A percentile compares a stretch with the other conserved stretches of the same genome.
phyloP scores from a whole-genome alignment of 2,113 vertebrate genomes.

The Coregonus clupeaformis region DNA sequence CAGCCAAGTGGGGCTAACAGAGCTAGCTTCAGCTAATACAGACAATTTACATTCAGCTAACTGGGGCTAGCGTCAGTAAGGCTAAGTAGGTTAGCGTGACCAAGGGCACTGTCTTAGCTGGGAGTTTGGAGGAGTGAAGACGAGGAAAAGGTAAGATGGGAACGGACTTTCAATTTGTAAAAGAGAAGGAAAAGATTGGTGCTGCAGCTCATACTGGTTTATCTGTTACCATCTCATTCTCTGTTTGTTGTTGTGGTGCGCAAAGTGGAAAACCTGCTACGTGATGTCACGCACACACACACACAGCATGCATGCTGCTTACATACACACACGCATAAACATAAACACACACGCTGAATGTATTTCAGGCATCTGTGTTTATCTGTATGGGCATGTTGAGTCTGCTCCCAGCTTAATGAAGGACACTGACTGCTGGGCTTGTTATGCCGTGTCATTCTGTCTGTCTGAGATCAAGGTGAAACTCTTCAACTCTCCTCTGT shows the following conservation, averaged over 20 bases:
- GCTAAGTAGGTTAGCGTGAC: neutral
- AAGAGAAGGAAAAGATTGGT: neutral
- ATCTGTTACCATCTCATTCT: neutral
- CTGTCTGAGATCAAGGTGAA: conserved; percentile 22
- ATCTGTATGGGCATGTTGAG: neutral
- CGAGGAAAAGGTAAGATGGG: neutral
- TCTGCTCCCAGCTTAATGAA: conserved; percentile 7
- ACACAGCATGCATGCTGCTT: too few relatives aligned
- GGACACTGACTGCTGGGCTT: neutral
- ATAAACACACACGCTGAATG: too few relatives aligned
- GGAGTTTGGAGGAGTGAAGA: neutral
- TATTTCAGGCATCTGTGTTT: neutral
- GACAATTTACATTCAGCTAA: too few relatives aligned
- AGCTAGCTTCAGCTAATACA: neutral
- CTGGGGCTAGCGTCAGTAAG: neutral
- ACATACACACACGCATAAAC: too few relatives aligned
- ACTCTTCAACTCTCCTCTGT: neutral
- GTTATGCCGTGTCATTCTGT: conserved; percentile 40
- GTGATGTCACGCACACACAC: neutral
- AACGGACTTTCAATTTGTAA: neutral
- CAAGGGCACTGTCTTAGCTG: neutral
- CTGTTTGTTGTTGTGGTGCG: too few relatives aligned
- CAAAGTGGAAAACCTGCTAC: too few relatives aligned
- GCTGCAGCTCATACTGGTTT: neutral
- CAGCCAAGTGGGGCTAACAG: conserved; percentile 15